These are phyloP conservation scores for Marisa cornuarietis DNA, from an alignment of 1,140 invertebrate genomes.

Conservation along the genomic window DNA sequence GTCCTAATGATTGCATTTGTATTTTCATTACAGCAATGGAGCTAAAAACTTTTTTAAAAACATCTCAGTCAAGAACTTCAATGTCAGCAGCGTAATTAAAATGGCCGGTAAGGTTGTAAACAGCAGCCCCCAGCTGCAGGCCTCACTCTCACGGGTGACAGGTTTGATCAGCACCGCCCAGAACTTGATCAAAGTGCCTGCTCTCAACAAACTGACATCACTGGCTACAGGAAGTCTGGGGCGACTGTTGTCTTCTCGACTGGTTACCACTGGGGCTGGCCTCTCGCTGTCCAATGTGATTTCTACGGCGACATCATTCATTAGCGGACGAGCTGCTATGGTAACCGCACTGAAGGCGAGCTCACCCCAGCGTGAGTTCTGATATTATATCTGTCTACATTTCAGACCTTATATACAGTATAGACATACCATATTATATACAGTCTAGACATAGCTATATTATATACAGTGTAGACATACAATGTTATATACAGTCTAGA, in stretches of 20 bases:
- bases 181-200: not conserved
- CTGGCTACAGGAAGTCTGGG: slow-evolving; percentile 6
- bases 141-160: not conserved
- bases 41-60: slow-evolving; percentile 3
- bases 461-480: too few species aligned
- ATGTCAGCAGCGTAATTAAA: not conserved
- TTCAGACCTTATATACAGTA: too few species aligned
- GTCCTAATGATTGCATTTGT: not conserved
- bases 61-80: slow-evolving; percentile 6
- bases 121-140: not conserved
- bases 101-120: not conserved
- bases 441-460: too few species aligned
- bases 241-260: slow-evolving; percentile 1
- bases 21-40: not conserved
- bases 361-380: not conserved
- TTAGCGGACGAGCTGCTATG: slow-evolving; percentile 5
- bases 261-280: not conserved
- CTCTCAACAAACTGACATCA: not conserved
- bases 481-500: too few species aligned
- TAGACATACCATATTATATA: too few species aligned
- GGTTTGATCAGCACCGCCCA: not conserved
- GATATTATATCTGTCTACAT: too few species aligned
- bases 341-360: not conserved
- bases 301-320: not conserved
- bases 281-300: not conserved